Evolutionary conservation across 2,888 invertebrate species (phyloP), one percentile per base, ranked within the genome.

Genomic region (Gastracanthus pulcherrimus): DNA sequence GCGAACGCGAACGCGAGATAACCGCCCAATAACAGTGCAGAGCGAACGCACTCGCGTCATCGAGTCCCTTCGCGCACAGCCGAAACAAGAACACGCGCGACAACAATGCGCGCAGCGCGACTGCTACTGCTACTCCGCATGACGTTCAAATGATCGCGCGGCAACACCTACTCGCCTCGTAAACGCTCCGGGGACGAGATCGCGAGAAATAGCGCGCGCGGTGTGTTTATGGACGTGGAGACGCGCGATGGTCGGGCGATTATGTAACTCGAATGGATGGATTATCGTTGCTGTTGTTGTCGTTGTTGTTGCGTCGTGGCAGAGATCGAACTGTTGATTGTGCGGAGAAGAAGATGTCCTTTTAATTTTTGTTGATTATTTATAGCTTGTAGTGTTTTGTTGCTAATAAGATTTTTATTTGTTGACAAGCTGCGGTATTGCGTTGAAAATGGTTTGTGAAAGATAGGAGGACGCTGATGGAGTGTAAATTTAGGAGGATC

Each of bases 121-220:
- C n/a, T n/a, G 3, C 45, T 13, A n/a, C 16, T n/a, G 45, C 13
- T n/a, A 45, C 16, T n/a, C 58, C 23, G 26, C 41, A 31, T 38
- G 66, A 66, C 38, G 41, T 66, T 66, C 66, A 41, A 64, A 66
- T 41, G 41, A 66, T 41, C 16, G 16, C 60, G n/a, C 16, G 66
- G 13, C 0, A 38, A 38, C 38, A 38, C 66, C 26, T 38, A 23
- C 66, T 16, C 16, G 23, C 38, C 66, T 66, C 66, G 66, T 26
- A 66, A 41, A 41, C 41, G 41, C 38, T 38, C 29, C n/a, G n/a
- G n/a, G n/a, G n/a, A 51, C 45, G 2, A 38, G 3, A 7, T 38
- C 38, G 7, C 38, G 38, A 3, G n/a, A n/a, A n/a, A n/a, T n/a
- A n/a, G n/a, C 38, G 38, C 7, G 38, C 38, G 38, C 2, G 7